Evolutionary conservation across 2,113 vertebrate genomes (phyloP).

Genomic region (Pampusana beccarii): DNA sequence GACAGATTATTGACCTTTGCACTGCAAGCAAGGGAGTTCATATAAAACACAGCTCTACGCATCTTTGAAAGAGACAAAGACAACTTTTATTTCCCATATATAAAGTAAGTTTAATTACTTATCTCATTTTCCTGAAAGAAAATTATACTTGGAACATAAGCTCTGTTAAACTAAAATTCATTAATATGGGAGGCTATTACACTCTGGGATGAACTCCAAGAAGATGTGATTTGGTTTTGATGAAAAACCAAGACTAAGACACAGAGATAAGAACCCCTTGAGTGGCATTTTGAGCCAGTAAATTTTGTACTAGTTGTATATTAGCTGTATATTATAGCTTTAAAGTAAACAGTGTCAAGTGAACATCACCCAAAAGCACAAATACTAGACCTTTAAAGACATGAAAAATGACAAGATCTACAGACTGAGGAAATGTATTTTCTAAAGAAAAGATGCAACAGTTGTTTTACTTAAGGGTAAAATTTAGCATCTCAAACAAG

Average conservation of each 20-base stretch:
- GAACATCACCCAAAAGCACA: neutral
- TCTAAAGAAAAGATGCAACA: neutral
- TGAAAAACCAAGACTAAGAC: neutral
- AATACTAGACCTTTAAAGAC: neutral
- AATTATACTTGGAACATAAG: neutral
- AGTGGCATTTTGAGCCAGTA: neutral
- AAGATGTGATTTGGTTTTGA: neutral
- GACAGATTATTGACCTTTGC: neutral
- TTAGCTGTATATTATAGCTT: neutral
- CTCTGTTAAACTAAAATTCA: neutral
- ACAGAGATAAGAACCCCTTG: neutral
- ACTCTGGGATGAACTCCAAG: neutral
- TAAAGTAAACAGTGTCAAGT: neutral
- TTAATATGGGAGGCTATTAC: neutral
- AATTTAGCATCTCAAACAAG: neutral
- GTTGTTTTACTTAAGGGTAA: neutral
- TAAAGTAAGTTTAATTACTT: neutral
- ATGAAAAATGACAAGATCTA: neutral
- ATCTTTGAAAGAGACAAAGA: neutral
- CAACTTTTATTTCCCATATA: neutral
- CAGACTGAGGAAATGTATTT: neutral
- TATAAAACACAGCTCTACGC: accelerated
- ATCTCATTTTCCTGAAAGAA: neutral
- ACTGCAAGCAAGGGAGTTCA: neutral
- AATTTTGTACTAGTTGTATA: neutral